A percentile compares a stretch with the other conserved stretches of the same genome.
phyloP scores from a whole-genome alignment of 2,888 invertebrate genomes.

The Apeira syringaria region DNA sequence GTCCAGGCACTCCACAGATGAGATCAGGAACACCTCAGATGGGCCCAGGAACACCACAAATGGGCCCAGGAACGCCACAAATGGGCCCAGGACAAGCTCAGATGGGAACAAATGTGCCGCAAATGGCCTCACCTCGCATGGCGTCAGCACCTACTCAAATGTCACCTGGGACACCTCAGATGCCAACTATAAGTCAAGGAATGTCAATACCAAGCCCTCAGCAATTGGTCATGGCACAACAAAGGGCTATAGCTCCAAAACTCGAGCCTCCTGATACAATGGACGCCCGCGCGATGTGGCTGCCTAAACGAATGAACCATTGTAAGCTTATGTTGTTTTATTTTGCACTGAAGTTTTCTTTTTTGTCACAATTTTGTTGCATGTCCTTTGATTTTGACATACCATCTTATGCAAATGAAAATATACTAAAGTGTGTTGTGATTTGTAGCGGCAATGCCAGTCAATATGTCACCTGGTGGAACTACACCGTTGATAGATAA shows the following conservation, averaged over 20 bases:
- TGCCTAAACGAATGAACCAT: constrained; percentile 86
- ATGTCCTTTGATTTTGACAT: constrained; percentile 4
- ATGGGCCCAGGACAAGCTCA: constrained; percentile 53
- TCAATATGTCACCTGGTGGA: constrained; percentile 73
- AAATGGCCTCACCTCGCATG: constrained; percentile 72
- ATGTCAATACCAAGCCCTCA: constrained; percentile 65
- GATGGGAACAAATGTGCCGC: constrained; percentile 61
- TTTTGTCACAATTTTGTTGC: constrained; percentile 32
- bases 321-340: constrained; percentile 81
- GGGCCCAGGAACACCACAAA: constrained; percentile 36
- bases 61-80: constrained; percentile 44
- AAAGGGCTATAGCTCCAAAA: constrained; percentile 80
- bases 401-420: not conserved
- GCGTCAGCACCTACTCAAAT: constrained; percentile 71
- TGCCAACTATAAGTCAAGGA: constrained; percentile 68
- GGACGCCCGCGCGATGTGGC: constrained; percentile 85
- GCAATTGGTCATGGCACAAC: constrained; percentile 68
- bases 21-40: constrained; percentile 52
- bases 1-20: constrained; percentile 55
- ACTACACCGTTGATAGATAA: constrained; percentile 73
- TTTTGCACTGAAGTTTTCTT: constrained; percentile 44
- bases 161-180: constrained; percentile 73
- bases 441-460: constrained; percentile 71
- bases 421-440: constrained; percentile 8
- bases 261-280: constrained; percentile 84